Base-by-base conservation (phyloP, 2,888 invertebrate genomes). In the Drosophila sordidapex region DNA sequence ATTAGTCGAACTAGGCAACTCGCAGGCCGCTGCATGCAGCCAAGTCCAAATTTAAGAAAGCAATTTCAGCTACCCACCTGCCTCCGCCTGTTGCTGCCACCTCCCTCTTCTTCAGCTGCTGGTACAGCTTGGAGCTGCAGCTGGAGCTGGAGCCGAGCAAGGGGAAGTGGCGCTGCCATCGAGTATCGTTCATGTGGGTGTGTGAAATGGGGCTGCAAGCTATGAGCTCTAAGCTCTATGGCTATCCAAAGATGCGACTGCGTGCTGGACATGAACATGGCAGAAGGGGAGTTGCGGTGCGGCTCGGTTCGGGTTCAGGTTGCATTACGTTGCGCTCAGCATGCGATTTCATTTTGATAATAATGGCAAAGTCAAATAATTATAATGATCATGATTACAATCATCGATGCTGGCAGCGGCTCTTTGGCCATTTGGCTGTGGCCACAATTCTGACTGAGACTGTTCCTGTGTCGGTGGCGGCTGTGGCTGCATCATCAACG, bases 341-440 rank as follows among this genome's bases (percentile, higher is more conserved):
- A 81, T 82, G 90, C 90, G 87, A 87, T 87, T 90, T 76, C 89
- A 89, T 90, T 87, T 87, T 87, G 90, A 87, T 89, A 87, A 89
- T 87, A 90, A 90, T 87, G 80, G 78, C 85, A 86, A 87, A 89
- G 88, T 74, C 85, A 84, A 87, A 87, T 89, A 87, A 87, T 87
- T 90, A 90, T 89, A 90, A 90, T 87, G 89, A 90, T 89, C 87
- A 87, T 90, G 87, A 90, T 90, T 75, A 89, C 90, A 89, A 87
- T 90, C 87, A 84, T 83, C 74, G 77, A 70, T 66, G 78, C 74
- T 77, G 64, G 73, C 81, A 61, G 63, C 65, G 59, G 36, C 59
- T 58, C 52, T 48, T 56, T 38, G 43, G 31, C 57, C 43, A 21
- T 57, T 57, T 57, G 38, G 29, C 54, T 33, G 21, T 52, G 40